Conservation (phyloP, 2,797 vertebrate genomes). For the Sternotherus odoratus region DNA sequence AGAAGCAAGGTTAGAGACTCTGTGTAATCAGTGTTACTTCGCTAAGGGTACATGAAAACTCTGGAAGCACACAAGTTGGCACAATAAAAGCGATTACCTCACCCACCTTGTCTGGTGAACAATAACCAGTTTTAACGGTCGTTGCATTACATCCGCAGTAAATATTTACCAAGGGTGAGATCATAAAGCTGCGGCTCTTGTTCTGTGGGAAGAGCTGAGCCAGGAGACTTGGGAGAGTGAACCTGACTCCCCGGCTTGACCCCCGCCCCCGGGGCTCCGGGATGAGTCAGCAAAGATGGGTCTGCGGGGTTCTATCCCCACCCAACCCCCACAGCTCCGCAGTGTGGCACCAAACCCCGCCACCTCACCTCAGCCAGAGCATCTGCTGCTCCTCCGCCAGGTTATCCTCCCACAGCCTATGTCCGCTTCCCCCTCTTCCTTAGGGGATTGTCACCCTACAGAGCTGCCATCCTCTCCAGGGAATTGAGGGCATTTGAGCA, state of each 20-base stretch:
- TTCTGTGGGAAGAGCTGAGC: neutral
- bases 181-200: slow-evolving; percentile 23
- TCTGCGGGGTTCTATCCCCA: accelerated
- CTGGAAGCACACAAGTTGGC: neutral
- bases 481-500: neutral
- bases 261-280: neutral
- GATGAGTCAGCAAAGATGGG: neutral
- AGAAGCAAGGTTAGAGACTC: no score
- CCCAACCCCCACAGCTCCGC: neutral
- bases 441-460: neutral
- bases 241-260: neutral
- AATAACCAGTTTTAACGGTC: slow-evolving; percentile 35
- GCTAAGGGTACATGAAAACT: no score
- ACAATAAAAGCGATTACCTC: neutral
- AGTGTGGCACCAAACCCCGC: neutral
- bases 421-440: neutral
- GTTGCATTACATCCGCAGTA: slow-evolving; percentile 55
- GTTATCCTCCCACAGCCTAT: accelerated
- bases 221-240: neutral
- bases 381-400: neutral
- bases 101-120: neutral
- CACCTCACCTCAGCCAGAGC: accelerated
- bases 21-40: no score
- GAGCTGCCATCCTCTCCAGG: neutral
- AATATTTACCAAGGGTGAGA: slow-evolving; percentile 35